phyloP scores from a whole-genome alignment of 2,113 vertebrate genomes.

The Mystacornis crossleyi region DNA sequence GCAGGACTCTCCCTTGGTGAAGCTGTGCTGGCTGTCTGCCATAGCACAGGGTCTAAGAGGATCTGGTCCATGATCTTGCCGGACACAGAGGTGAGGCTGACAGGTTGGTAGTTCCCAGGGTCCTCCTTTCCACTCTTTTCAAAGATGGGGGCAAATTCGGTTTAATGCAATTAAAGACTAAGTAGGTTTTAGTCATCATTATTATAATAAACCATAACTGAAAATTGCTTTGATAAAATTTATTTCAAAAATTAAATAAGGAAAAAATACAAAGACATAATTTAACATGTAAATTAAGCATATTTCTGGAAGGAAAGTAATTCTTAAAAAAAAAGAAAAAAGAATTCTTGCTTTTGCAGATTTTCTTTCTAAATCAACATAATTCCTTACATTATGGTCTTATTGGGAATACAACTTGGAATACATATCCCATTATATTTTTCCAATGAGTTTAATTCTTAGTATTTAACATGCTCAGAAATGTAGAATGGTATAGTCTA shows the following conservation, averaged over 20 bases:
- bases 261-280: neutral
- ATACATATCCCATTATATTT: neutral
- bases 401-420: neutral
- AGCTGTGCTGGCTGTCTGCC: neutral
- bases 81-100: neutral
- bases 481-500: neutral
- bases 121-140: neutral
- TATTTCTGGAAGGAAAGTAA: neutral
- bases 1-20: neutral
- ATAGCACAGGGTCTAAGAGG: neutral
- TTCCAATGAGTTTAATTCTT: neutral
- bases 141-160: neutral
- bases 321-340: neutral
- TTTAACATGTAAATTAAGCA: neutral
- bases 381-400: neutral
- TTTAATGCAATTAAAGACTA: neutral
- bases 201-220: neutral
- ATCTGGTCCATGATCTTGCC: neutral
- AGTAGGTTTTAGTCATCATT: neutral
- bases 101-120: neutral
- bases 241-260: neutral
- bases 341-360: neutral
- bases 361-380: neutral
- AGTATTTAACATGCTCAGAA: neutral
- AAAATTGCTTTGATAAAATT: neutral